phyloP scores from a whole-genome alignment of 2,113 vertebrate genomes.

The Erythrocebus patas region DNA sequence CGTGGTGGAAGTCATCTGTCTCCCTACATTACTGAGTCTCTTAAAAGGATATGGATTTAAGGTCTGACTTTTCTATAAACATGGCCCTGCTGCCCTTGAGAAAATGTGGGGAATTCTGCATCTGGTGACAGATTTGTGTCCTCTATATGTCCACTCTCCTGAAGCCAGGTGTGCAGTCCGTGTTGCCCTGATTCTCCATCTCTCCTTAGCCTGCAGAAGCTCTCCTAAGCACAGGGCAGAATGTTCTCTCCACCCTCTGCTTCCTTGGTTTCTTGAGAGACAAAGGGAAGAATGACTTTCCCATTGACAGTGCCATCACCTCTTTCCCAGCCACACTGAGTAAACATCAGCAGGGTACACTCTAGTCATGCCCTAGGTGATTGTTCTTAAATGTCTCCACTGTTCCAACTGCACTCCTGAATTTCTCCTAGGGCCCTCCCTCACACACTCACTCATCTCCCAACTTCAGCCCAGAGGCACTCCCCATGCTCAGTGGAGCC shows the following conservation, averaged over 20 bases:
- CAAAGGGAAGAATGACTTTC: neutral
- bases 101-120: neutral
- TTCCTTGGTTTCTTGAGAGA: neutral
- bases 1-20: slow-evolving; percentile 38
- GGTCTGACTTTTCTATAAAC: slow-evolving; percentile 25
- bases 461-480: neutral
- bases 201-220: neutral
- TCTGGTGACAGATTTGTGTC: neutral
- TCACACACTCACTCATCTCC: neutral
- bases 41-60: neutral
- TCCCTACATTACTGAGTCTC: slow-evolving; percentile 21
- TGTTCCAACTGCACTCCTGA: neutral
- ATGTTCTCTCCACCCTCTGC: neutral
- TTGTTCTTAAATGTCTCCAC: neutral
- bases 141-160: neutral
- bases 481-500: neutral
- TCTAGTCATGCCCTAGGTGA: too few species aligned
- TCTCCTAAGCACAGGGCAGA: neutral
- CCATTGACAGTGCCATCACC: neutral
- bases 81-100: neutral
- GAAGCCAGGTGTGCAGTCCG: neutral
- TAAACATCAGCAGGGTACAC: neutral
- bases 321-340: neutral
- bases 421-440: neutral
- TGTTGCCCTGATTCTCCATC: neutral